phyloP scores from a whole-genome alignment of 64 coral and sea anemone species.

The Cladopsammia gracilis region DNA sequence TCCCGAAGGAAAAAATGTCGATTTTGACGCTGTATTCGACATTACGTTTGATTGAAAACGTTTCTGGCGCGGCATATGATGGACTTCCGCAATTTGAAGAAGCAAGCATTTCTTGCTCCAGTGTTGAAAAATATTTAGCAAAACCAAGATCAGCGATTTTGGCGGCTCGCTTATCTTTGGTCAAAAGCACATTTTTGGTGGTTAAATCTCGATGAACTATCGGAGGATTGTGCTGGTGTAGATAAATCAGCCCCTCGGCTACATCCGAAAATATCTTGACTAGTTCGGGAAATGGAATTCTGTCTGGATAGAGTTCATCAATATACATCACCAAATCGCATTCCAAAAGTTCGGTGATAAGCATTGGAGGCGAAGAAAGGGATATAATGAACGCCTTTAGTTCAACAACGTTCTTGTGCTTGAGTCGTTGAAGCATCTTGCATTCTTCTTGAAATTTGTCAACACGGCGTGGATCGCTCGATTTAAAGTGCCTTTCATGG shows the following conservation, averaged over 20 bases:
- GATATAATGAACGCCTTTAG: too few species aligned
- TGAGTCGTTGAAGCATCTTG: too few species aligned
- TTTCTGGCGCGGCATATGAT: constrained; percentile 71
- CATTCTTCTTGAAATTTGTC: too few species aligned
- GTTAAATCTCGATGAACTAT: constrained; percentile 73
- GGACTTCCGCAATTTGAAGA: constrained; percentile 41
- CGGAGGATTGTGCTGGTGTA: constrained; percentile 38
- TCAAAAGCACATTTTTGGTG: constrained; percentile 74
- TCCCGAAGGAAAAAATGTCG: constrained; percentile 77
- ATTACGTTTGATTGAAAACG: neutral
- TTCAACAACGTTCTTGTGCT: too few species aligned
- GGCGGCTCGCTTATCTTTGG: constrained; percentile 9
- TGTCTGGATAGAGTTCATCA: constrained; percentile 22
- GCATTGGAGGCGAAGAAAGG: constrained; percentile 28
- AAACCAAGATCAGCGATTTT: constrained; percentile 79
- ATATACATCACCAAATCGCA: constrained; percentile 67
- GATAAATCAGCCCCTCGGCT: constrained; percentile 69
- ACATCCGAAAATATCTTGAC: constrained; percentile 75
- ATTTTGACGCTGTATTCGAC: constrained; percentile 59
- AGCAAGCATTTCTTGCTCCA: neutral
- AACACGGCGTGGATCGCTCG: too few species aligned
- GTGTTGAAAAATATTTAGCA: constrained; percentile 40
- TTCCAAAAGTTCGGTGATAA: constrained; percentile 78
- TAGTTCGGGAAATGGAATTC: constrained; percentile 47
- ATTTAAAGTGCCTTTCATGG: too few species aligned